Conservation (phyloP, 2,888 invertebrate species). For the Laspeyria flexula region DNA sequence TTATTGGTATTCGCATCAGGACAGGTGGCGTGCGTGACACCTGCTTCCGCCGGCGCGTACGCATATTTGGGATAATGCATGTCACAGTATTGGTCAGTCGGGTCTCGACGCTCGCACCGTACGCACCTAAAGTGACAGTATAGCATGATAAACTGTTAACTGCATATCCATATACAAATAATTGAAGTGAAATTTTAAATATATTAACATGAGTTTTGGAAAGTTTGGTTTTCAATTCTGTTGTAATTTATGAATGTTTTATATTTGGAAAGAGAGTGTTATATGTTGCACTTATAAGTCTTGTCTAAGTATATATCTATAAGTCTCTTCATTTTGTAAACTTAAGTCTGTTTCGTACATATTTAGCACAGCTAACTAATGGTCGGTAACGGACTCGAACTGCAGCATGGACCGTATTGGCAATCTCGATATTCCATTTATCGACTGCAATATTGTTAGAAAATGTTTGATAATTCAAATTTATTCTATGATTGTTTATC, state of each 20-base stretch:
- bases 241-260: neutral
- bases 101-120: slow-evolving; percentile 32
- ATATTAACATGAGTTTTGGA: neutral
- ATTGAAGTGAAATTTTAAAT: neutral
- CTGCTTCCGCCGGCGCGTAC: slow-evolving; percentile 69
- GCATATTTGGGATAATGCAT: slow-evolving; percentile 55
- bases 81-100: slow-evolving; percentile 50
- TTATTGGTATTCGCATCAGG: slow-evolving; percentile 70
- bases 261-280: too few species aligned
- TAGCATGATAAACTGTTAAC: slow-evolving; percentile 21
- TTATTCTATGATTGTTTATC: too few species aligned
- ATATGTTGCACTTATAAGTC: too few species aligned
- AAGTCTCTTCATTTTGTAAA: too few species aligned
- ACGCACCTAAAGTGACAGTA: slow-evolving; percentile 26
- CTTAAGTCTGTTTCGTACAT: too few species aligned
- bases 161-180: neutral
- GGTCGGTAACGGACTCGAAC: too few species aligned
- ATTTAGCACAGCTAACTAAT: too few species aligned
- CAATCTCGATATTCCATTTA: too few species aligned
- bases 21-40: slow-evolving; percentile 72
- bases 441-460: too few species aligned
- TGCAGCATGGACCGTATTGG: too few species aligned
- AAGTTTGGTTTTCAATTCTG: neutral
- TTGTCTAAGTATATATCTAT: too few species aligned
- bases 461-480: too few species aligned